A percentile compares a stretch with the other conserved stretches of the same genome.
These are phyloP conservation scores for Lymantria dispar DNA, from an alignment of 2,888 invertebrate species.

Conservation along the genomic window DNA sequence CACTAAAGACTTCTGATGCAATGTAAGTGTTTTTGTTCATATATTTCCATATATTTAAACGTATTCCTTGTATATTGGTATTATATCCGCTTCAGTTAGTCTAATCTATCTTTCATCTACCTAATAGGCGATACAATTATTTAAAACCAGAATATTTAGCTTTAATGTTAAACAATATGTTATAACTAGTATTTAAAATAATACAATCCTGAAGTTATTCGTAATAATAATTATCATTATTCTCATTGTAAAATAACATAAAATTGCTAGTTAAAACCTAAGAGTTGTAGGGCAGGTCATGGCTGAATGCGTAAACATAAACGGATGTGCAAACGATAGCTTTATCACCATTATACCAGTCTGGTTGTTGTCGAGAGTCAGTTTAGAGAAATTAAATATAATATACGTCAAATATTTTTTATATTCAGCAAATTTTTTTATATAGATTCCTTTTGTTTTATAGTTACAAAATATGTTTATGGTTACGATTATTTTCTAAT, in stretches of 20 bases:
- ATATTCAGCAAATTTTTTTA: neutral
- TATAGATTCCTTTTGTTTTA: neutral
- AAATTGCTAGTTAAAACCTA: constrained; percentile 57
- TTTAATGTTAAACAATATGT: no score
- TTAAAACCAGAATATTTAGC: no score
- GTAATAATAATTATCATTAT: no score
- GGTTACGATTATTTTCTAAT: neutral
- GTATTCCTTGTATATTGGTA: no score
- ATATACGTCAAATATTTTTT: constrained; percentile 20
- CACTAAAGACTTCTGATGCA: constrained; percentile 39
- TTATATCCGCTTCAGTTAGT: no score
- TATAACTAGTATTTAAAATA: no score
- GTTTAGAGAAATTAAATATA: constrained; percentile 37
- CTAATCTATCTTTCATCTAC: no score
- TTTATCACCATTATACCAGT: constrained; percentile 57
- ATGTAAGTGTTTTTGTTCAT: no score
- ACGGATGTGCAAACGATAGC: constrained; percentile 74
- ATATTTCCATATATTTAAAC: no score
- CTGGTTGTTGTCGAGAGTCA: constrained; percentile 35
- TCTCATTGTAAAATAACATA: constrained; percentile 13
- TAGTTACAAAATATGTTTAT: no score
- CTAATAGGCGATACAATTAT: no score
- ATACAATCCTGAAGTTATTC: no score
- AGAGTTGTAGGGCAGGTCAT: constrained; percentile 77
- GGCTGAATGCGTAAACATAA: constrained; percentile 72